Conservation (phyloP, 2,113 vertebrate species). For the Erythrocercus mccallii region DNA sequence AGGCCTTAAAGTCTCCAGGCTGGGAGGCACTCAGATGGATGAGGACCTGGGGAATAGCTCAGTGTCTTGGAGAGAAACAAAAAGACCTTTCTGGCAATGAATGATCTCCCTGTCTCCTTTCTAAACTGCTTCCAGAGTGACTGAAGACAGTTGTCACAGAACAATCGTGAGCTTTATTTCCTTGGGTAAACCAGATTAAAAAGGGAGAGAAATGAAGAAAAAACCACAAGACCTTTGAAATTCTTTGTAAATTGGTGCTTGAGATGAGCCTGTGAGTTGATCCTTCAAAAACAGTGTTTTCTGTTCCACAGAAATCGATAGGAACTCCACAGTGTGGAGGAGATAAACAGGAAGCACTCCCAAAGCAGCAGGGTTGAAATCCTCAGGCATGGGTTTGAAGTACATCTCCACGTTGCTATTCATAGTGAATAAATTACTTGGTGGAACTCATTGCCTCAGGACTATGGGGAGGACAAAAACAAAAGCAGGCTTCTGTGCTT, state of each 20-base stretch:
- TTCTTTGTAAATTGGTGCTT: neutral
- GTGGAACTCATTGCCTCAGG: neutral
- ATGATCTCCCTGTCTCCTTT: neutral
- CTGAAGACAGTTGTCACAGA: neutral
- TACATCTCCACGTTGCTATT: neutral
- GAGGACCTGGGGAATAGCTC: neutral
- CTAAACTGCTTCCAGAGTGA: neutral
- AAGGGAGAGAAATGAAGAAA: neutral
- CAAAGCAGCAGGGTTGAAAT: neutral
- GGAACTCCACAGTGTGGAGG: neutral
- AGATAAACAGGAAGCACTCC: neutral
- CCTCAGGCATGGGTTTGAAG: neutral
- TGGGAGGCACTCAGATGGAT: neutral
- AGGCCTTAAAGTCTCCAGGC: neutral
- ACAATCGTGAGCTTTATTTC: neutral
- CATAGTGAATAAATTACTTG: neutral
- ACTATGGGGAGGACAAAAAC: neutral
- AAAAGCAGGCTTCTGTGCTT: neutral
- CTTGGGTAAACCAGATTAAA: neutral
- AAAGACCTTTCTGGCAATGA: neutral
- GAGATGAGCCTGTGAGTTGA: neutral
- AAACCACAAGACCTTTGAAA: neutral
- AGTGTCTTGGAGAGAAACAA: neutral
- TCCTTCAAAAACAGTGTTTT: neutral
- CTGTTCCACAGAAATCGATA: neutral